Evolutionary conservation across 30 jellyfish, hydroid and myxozoan genomes (phyloP), one percentile per base, ranked within the genome.

Genomic region (Pelagia noctiluca): DNA sequence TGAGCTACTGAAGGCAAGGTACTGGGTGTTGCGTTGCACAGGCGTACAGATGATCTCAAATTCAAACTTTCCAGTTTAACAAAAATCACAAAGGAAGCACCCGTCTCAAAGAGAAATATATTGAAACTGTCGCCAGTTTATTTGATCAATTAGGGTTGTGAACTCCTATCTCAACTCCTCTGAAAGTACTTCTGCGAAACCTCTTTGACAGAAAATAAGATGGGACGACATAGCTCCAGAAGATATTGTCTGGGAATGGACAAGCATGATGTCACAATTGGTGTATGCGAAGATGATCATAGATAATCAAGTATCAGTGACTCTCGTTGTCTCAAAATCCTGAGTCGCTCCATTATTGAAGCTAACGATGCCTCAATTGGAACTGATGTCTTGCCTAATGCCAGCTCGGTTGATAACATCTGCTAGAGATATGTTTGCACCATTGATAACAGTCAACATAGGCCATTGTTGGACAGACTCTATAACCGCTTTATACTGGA

Each of bases 101-200:
- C n/a, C n/a, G n/a, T n/a, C n/a, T 52, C 93, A 35, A 68, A 68
- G 50, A 32, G 93, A 52, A 35, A 19, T 35, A 19, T 68, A 13
- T 26, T 82, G 4, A 68, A 23, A n/a, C 35, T 13, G 11, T 52
- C 7, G 92, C 92, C 13, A 46, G 13, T 16, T n/a, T 82, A 3
- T 82, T 49, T 35, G 93, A 82, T 53, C 93, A 86, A 0, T 24
- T 82, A 8, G 87, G 93, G 13, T 71, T 83, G 28, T n/a, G 49
- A 3, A 13, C 72, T 24, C 93, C 92, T 2, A 29, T 67, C 4
- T 37, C 67, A 11, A 53, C 76, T 10, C 71, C 61, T 33, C 64
- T 77, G 37, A 77, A 77, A 38, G 79, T 77, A 18, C 32, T 77
- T 3, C 60, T 62, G 35, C 34, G 37, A 77, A 49, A 3, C 19